Conservation (phyloP, 1,140 invertebrate species). For the Temnothorax curvispinosus region DNA sequence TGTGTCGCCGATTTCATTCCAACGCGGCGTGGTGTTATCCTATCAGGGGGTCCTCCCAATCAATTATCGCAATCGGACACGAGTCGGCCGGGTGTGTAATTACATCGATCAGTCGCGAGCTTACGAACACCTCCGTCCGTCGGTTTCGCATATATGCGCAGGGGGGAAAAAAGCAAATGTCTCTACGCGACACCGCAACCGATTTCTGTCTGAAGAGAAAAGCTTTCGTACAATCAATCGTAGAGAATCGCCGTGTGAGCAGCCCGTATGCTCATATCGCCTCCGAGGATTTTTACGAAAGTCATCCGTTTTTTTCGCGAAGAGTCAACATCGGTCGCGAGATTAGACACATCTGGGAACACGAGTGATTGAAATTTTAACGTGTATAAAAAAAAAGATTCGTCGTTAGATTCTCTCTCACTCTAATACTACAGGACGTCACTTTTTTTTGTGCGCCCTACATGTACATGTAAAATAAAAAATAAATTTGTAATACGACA, state of each 20-base stretch:
- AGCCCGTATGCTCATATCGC: conserved; percentile 32
- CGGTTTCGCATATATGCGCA: conserved; percentile 1
- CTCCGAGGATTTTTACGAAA: conserved; percentile 17
- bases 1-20: not conserved
- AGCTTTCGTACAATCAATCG: conserved; percentile 78
- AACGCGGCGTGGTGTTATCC: not conserved
- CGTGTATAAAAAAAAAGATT: not conserved
- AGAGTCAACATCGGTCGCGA: not conserved
- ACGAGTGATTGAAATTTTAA: conserved; percentile 13
- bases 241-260: conserved; percentile 67
- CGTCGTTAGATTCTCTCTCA: not conserved
- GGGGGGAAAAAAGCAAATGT: conserved; percentile 45
- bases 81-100: conserved; percentile 42
- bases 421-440: not conserved
- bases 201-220: conserved; percentile 63
- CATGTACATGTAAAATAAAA: not conserved
- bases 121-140: conserved; percentile 59
- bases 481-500: not conserved
- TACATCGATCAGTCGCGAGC: conserved; percentile 47
- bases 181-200: conserved; percentile 54
- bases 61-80: conserved; percentile 32
- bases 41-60: not conserved
- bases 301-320: not conserved
- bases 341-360: not conserved
- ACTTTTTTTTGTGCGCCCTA: not conserved